Conservation (phyloP, 2,113 vertebrate genomes). For the Platanista minor region DNA sequence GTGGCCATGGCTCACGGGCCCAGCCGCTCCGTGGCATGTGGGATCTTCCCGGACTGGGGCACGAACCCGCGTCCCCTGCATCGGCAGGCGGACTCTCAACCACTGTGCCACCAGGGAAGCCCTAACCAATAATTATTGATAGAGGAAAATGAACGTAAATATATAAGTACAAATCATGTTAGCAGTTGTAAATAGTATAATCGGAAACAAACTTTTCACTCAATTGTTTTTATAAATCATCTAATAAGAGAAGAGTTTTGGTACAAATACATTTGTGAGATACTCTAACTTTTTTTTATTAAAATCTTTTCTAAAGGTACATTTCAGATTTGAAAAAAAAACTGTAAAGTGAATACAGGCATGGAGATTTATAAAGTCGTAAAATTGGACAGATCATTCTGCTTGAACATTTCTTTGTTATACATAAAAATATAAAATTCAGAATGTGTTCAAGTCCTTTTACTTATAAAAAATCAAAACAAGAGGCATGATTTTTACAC, state of each 20-base stretch:
- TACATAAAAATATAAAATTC: background rate
- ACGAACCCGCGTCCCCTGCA: too few relatives aligned
- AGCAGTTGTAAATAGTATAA: background rate
- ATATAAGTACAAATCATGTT: background rate
- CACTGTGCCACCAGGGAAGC: too few relatives aligned
- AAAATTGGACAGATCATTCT: background rate
- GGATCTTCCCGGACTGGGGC: too few relatives aligned
- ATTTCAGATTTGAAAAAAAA: background rate
- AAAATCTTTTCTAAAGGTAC: background rate
- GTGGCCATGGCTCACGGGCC: too few relatives aligned
- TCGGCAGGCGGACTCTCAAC: too few relatives aligned
- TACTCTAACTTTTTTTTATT: background rate
- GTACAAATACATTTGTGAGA: background rate
- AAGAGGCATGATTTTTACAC: background rate
- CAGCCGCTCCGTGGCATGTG: too few relatives aligned
- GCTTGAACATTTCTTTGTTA: background rate
- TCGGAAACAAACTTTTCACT: background rate
- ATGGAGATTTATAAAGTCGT: background rate
- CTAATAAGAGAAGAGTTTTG: background rate
- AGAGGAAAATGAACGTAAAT: background rate
- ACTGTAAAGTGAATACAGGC: background rate
- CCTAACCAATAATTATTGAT: background rate
- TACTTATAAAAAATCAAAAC: background rate
- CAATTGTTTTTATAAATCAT: background rate
- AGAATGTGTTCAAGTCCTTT: background rate